Evolutionary conservation across 2,888 invertebrate species (phyloP).

Genomic region (Myopa testacea): DNA sequence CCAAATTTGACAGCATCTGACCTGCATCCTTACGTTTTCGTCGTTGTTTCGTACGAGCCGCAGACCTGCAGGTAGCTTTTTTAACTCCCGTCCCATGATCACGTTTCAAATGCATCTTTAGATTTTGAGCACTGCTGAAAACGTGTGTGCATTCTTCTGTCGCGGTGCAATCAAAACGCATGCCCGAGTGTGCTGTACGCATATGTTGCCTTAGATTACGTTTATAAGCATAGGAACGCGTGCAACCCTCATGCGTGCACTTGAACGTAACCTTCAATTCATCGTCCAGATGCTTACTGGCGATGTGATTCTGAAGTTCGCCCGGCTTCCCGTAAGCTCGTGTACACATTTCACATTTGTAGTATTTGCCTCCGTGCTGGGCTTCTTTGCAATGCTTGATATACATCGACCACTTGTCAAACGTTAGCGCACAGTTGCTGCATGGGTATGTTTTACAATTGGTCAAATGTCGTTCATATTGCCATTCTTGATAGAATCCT

Average conservation of each 20-base stretch:
- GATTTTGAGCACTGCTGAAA: conserved; percentile 60
- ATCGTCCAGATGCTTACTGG: conserved; percentile 55
- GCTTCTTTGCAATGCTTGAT: conserved; percentile 58
- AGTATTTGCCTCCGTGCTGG: conserved; percentile 68
- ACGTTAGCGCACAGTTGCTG: conserved; percentile 66
- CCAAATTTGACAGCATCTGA: conserved; percentile 53
- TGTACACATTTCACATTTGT: conserved; percentile 70
- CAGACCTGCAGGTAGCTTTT: background rate
- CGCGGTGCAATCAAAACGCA: conserved; percentile 69
- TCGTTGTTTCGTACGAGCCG: conserved; percentile 43
- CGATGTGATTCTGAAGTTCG: conserved; percentile 68
- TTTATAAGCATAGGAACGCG: conserved; percentile 70
- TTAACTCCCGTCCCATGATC: conserved; percentile 47
- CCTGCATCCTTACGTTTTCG: conserved; percentile 63
- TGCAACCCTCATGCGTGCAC: conserved; percentile 66
- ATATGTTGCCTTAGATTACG: conserved; percentile 73
- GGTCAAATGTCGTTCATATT: conserved; percentile 69
- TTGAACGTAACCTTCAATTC: conserved; percentile 50
- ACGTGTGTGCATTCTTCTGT: conserved; percentile 52
- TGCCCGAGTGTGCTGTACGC: conserved; percentile 69
- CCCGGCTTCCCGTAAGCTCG: conserved; percentile 70
- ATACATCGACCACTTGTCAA: conserved; percentile 60
- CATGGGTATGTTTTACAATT: conserved; percentile 65
- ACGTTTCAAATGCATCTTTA: conserved; percentile 54
- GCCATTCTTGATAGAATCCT: conserved; percentile 69